These are phyloP conservation scores for Tragelaphus scriptus DNA, from an alignment of 2,113 vertebrate genomes.

Conservation along the genomic window DNA sequence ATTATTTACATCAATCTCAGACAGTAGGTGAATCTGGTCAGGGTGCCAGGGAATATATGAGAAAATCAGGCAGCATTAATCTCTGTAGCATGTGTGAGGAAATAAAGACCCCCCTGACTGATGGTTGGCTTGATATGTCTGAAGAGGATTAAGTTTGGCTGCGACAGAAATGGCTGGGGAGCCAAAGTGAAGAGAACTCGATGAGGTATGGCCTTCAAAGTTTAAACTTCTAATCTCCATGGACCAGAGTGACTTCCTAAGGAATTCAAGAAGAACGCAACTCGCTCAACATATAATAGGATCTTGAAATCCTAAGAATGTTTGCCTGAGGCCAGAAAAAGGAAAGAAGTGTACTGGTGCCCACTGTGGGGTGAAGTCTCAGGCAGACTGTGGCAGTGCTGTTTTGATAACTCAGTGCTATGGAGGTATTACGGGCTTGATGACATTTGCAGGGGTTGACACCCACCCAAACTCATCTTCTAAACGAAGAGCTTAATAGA, in stretches of 20 bases:
- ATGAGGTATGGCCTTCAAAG: slow-evolving; percentile 53
- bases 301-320: slow-evolving; percentile 59
- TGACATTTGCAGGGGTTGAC: slow-evolving; percentile 73
- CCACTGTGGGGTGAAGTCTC: slow-evolving; percentile 21
- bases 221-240: slow-evolving; percentile 74
- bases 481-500: slow-evolving; percentile 53
- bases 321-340: slow-evolving; percentile 54
- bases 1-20: slow-evolving; percentile 50
- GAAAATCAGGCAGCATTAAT: slow-evolving; percentile 54
- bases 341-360: neutral
- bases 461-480: slow-evolving; percentile 62
- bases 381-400: neutral
- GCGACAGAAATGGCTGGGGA: slow-evolving; percentile 42
- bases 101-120: slow-evolving; percentile 65
- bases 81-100: slow-evolving; percentile 45
- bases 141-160: slow-evolving; percentile 68
- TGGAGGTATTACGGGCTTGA: slow-evolving; percentile 37
- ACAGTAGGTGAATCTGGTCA: neutral
- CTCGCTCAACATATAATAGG: slow-evolving; percentile 63
- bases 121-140: slow-evolving; percentile 62
- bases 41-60: slow-evolving; percentile 56
- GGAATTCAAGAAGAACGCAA: slow-evolving; percentile 73
- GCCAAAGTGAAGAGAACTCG: slow-evolving; percentile 43
- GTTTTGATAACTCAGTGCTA: slow-evolving; percentile 50
- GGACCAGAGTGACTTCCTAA: slow-evolving; percentile 64